Evolutionary conservation across 2,797 vertebrate genomes (phyloP), one percentile per base, ranked within the genome.

Genomic region (Diplodus sargus): DNA sequence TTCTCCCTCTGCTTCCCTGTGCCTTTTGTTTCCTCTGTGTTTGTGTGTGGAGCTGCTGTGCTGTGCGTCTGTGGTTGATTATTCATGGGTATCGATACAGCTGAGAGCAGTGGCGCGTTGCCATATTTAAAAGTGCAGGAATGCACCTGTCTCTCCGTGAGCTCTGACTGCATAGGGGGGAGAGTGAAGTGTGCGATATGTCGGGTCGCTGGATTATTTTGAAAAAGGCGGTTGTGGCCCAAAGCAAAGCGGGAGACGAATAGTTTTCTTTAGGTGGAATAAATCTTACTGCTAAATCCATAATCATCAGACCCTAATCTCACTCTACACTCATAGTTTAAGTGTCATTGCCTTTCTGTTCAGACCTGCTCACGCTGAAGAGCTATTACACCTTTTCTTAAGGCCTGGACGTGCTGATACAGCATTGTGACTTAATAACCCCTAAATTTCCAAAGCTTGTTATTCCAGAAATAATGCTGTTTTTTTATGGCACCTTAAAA

Each of bases 11-110:
- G 71, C 63, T 51, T 74, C 53, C 2, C 28, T 51, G 18, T 51
- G 23, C 11, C 25, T 77, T 77, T 39, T 80, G 49, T 78, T 79
- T 58, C 39, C 53, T 48, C 61, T 22, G 70, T 60, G 54, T 58
- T 30, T 59, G 54, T 34, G 16, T 49, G 28, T 78, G 68, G 67
- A 70, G 85, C 86, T 81, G 83, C 81, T 83, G 65, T 70, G 76
- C 70, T 65, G 80, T 83, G 81, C 83, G 72, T 80, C 76, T 85
- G 80, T 76, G 75, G n/a, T 89, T 77, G 90, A 91, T 93, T 93
- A 93, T 92, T 93, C 90, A 90, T 91, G 82, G 87, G 47, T 89
- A 93, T 92, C 75, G 82, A 92, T 93, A 82, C 74, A 85, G 75
- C 81, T 79, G 84, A 81, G 85, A 80, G 81, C 80, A 49, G 80